A percentile compares a stretch with the other conserved stretches of the same genome.
Evolutionary conservation across 2,888 invertebrate genomes (phyloP).

Genomic region (Ganaspis brasiliensis): DNA sequence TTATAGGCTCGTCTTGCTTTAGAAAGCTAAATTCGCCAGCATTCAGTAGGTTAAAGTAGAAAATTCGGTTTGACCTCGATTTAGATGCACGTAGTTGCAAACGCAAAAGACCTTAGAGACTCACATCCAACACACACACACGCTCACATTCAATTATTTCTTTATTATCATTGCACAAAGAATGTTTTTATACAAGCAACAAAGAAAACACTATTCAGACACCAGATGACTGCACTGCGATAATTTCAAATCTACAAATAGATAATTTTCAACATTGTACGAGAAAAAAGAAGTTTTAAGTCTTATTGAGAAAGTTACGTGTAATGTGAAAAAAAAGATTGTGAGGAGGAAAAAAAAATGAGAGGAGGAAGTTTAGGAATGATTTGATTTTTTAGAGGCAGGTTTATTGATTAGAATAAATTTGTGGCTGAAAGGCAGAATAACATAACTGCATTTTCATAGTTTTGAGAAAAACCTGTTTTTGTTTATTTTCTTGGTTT

Average conservation of each 20-base stretch:
- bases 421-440: too few species aligned
- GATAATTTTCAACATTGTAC: background rate
- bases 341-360: too few species aligned
- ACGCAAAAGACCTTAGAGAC: slow-evolving; percentile 54
- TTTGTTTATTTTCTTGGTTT: too few species aligned
- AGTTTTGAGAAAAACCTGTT: too few species aligned
- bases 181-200: slow-evolving; percentile 13
- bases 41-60: slow-evolving; percentile 81
- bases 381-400: too few species aligned
- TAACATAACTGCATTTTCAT: too few species aligned
- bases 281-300: too few species aligned
- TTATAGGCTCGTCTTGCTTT: slow-evolving; percentile 68
- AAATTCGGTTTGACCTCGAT: slow-evolving; percentile 80
- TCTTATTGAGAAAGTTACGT: too few species aligned
- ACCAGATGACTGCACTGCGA: background rate
- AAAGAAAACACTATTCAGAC: slow-evolving; percentile 11
- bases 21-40: slow-evolving; percentile 80
- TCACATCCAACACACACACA: slow-evolving; percentile 40
- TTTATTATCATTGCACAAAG: slow-evolving; percentile 18
- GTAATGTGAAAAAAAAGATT: too few species aligned
- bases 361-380: too few species aligned
- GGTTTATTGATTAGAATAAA: too few species aligned
- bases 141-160: slow-evolving; percentile 22
- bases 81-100: slow-evolving; percentile 68
- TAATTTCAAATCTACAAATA: background rate